These are phyloP conservation scores for Strix occidentalis DNA, from an alignment of 2,797 vertebrate species.

Conservation along the genomic window DNA sequence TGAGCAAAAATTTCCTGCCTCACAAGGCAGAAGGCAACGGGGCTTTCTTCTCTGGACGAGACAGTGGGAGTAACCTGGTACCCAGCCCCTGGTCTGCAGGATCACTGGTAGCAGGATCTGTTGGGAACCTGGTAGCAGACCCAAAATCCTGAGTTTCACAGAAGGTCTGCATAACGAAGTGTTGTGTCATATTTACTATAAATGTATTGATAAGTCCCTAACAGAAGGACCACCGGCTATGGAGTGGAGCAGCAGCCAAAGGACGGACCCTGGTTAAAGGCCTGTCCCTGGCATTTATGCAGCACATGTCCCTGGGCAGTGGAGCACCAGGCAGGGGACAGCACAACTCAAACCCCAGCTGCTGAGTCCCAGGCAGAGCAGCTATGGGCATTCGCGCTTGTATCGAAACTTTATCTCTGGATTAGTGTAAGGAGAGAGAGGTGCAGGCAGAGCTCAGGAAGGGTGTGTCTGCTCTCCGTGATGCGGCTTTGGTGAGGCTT, in stretches of 20 bases:
- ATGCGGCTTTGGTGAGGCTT: accelerated
- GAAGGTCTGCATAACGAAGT: not conserved
- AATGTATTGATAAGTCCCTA: not conserved
- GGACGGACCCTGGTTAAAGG: not conserved
- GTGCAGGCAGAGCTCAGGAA: not conserved
- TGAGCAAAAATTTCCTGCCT: not conserved
- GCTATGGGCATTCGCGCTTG: accelerated
- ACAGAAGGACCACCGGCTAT: not conserved
- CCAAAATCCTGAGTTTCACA: not conserved
- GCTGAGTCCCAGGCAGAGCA: not conserved
- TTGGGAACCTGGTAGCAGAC: not conserved
- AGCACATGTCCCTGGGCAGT: not conserved
- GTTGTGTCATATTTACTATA: not conserved
- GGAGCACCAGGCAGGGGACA: not conserved
- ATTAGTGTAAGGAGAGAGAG: no score
- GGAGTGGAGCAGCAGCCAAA: not conserved
- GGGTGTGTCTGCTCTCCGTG: accelerated
- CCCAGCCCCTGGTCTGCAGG: not conserved
- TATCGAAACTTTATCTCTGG: not conserved
- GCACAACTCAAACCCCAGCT: not conserved
- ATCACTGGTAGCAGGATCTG: not conserved
- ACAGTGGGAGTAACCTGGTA: not conserved
- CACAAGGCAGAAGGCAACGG: not conserved
- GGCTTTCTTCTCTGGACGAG: not conserved
- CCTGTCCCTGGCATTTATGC: not conserved